These are phyloP conservation scores for Varanus komodoensis DNA, from an alignment of 2,113 vertebrate species.

Conservation along the genomic window DNA sequence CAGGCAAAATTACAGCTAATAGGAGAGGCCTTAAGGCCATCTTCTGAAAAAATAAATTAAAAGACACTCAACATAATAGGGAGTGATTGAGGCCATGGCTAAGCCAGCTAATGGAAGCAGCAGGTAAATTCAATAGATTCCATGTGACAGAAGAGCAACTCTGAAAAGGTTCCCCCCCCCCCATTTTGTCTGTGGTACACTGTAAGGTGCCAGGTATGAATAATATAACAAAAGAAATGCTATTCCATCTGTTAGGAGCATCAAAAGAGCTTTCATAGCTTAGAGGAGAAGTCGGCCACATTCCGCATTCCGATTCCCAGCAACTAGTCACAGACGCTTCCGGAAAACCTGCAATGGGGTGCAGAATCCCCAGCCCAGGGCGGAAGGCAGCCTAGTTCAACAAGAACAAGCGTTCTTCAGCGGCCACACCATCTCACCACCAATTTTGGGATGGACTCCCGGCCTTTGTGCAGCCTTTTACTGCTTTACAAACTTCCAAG, in stretches of 20 bases:
- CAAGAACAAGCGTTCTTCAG: no score
- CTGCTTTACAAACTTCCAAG: no score
- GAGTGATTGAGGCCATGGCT: background rate
- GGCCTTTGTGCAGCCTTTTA: no score
- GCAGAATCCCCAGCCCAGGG: no score
- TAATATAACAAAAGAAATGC: background rate
- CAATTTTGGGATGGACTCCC: no score
- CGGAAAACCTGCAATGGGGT: background rate
- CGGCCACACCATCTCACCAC: no score
- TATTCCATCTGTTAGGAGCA: background rate
- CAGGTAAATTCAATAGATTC: background rate
- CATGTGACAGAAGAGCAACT: background rate
- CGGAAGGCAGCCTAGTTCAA: no score
- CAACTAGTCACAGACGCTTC: background rate
- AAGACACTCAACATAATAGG: background rate
- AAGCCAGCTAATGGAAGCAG: background rate
- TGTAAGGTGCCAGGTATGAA: background rate
- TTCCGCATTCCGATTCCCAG: background rate
- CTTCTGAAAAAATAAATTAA: slow-evolving; percentile 4
- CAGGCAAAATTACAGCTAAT: background rate
- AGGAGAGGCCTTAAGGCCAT: background rate
- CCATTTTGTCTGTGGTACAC: no score
- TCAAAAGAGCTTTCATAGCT: background rate
- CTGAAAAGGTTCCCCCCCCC: no score
- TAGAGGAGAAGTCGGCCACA: no score